Base-by-base conservation (phyloP, 1,140 invertebrate genomes). In the Drosophila tristis region DNA sequence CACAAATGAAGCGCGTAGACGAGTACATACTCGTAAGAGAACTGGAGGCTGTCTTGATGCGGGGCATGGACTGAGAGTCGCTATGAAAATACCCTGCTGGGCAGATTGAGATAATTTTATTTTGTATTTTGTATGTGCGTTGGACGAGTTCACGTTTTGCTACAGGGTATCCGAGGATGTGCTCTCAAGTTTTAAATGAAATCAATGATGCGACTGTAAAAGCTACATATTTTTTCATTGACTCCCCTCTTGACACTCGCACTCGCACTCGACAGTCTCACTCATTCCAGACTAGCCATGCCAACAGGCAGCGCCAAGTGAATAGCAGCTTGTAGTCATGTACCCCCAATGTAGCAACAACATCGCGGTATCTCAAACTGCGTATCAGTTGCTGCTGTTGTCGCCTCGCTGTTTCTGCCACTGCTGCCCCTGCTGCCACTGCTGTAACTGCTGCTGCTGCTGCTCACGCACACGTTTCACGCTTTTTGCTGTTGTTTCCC, bases 381-480 rank as follows among this genome's bases (percentile, higher is more conserved):
- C 59, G 68, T 85, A 85, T 85, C 81, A 78, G 55, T 62, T 65
- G 63, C 59, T 61, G 50, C 26, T 57, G 58, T 49, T 59, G 64
- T 67, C 39, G 48, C 59, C 49, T n/a, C 63, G 78, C 45, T 55
- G 65, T 29, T 35, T 8, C 13, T 6, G 59, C 39, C n/a, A 55
- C 15, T 11, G 60, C 7, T n/a, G 43, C 53, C 39, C 43, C 25
- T 59, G 44, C 5, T 62, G 49, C 9, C 48, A 56, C 15, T 51
- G 53, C 5, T 62, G 49, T 7, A 44, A 56, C 15, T 51, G 53
- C 13, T 57, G 70, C 45, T 35, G 45, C 58, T 61, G 65, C 55
- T 45, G 47, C 77, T 80, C 81, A 85, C 80, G 81, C 80, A 86
- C 80, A 74, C 74, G 66, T 77, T 80, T 66, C 66, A 76, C 80